Percentiles rank a stretch among this genome's conserved stretches.
Conservation (phyloP, 2,888 invertebrate genomes). For the Erebia aethiops region DNA sequence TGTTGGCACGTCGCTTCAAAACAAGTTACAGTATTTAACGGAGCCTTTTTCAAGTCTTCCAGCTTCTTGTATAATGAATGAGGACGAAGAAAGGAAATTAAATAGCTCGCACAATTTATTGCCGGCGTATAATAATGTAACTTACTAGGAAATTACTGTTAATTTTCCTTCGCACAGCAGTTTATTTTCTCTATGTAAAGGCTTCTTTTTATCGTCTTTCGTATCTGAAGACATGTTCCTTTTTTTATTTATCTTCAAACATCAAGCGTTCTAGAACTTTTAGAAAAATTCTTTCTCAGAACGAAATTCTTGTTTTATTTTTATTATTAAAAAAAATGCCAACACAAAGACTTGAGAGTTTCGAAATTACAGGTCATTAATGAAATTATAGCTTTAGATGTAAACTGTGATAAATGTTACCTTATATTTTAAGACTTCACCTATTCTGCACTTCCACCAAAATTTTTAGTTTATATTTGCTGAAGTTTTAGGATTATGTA, state of each 20-base stretch:
- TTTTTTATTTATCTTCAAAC: too few relatives aligned
- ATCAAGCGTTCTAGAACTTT: background rate
- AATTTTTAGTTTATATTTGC: too few relatives aligned
- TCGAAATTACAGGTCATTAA: too few relatives aligned
- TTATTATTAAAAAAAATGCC: too few relatives aligned
- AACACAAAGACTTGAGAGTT: too few relatives aligned
- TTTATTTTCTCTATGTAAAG: slow-evolving; percentile 7
- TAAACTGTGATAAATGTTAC: too few relatives aligned
- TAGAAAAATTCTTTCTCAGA: background rate
- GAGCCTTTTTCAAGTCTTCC: slow-evolving; percentile 13
- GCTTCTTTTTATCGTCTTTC: background rate
- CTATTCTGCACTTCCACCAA: too few relatives aligned
- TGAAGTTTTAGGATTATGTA: too few relatives aligned
- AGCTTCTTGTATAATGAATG: slow-evolving; percentile 15
- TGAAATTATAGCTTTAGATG: too few relatives aligned
- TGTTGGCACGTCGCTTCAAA: slow-evolving; percentile 37
- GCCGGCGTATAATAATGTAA: slow-evolving; percentile 15
- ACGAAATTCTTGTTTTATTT: background rate
- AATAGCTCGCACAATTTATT: slow-evolving; percentile 16
- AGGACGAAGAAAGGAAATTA: slow-evolving; percentile 14
- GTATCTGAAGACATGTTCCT: background rate
- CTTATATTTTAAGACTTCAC: too few relatives aligned
- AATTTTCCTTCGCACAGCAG: background rate
- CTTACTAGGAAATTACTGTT: slow-evolving; percentile 14
- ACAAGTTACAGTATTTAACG: slow-evolving; percentile 16